phyloP scores from a whole-genome alignment of 1,140 invertebrate genomes.

The Drosophila willistoni region DNA sequence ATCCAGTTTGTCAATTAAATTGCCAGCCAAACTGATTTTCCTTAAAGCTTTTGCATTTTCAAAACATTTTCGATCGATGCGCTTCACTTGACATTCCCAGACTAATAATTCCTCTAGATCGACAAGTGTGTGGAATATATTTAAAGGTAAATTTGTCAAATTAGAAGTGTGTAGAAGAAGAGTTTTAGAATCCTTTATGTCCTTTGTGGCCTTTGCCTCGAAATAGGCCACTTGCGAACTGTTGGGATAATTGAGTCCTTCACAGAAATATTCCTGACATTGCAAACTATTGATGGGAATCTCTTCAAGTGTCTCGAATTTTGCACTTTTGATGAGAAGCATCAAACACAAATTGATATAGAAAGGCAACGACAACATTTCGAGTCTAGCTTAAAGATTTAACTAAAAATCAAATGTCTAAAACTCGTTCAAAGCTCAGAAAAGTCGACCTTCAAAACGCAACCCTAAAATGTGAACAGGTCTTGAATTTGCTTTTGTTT shows the following conservation, averaged over 20 bases:
- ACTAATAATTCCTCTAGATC: slow-evolving; percentile 44
- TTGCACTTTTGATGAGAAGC: slow-evolving; percentile 1
- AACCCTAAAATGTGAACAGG: slow-evolving; percentile 40
- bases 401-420: neutral
- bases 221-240: slow-evolving; percentile 51
- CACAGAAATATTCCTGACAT: slow-evolving; percentile 53
- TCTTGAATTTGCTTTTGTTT: slow-evolving; percentile 20
- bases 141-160: slow-evolving; percentile 49
- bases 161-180: slow-evolving; percentile 51
- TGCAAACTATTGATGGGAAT: slow-evolving; percentile 37
- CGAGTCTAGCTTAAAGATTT: neutral
- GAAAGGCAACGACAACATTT: slow-evolving; percentile 2
- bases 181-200: slow-evolving; percentile 26
- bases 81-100: slow-evolving; percentile 42
- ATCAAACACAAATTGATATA: slow-evolving; percentile 31
- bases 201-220: neutral
- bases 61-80: slow-evolving; percentile 45
- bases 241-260: slow-evolving; percentile 29
- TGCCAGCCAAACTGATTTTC: slow-evolving; percentile 50
- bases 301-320: slow-evolving; percentile 1
- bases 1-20: slow-evolving; percentile 29
- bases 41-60: slow-evolving; percentile 32
- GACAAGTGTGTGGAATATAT: slow-evolving; percentile 45
- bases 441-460: neutral
- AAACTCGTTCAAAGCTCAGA: neutral